Evolutionary conservation across 2,888 invertebrate genomes (phyloP).

Genomic region (Erynnis tages): DNA sequence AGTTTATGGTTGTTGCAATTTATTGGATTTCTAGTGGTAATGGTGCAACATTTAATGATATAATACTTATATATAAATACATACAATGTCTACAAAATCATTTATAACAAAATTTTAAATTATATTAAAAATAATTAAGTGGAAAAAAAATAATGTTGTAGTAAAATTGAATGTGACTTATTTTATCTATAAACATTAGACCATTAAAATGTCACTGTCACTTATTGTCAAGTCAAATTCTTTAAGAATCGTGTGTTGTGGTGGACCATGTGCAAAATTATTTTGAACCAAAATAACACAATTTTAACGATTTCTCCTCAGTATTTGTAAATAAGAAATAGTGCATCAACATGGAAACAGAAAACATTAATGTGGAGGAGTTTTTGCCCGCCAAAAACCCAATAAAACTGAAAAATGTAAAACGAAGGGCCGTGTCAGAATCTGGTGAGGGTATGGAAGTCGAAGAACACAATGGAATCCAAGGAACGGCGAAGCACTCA

Average conservation of each 20-base stretch:
- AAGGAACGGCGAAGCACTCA: conserved; percentile 60
- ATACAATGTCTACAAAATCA: too few species aligned
- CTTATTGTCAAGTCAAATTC: background rate
- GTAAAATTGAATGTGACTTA: background rate
- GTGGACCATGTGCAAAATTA: conserved; percentile 48
- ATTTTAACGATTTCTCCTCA: conserved; percentile 7
- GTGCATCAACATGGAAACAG: conserved; percentile 59
- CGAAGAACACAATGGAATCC: conserved; percentile 84
- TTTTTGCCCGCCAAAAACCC: conserved; percentile 78
- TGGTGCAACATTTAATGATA: too few species aligned
- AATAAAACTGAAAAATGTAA: conserved; percentile 72
- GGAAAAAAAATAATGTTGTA: too few species aligned
- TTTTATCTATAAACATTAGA: background rate
- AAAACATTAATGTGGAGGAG: conserved; percentile 76
- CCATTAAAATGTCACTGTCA: background rate
- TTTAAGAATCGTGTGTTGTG: conserved; percentile 1
- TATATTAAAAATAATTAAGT: too few species aligned
- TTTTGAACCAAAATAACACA: conserved; percentile 32
- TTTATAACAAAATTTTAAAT: too few species aligned
- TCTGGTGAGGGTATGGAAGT: conserved; percentile 84
- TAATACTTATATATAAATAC: too few species aligned
- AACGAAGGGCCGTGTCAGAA: conserved; percentile 72
- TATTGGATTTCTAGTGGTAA: too few species aligned
- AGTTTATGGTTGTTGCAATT: too few species aligned
- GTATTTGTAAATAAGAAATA: background rate